These are phyloP conservation scores for Amphimedon queenslandica DNA, from an alignment of 37 sponge, comb jelly and placozoan genomes.

Conservation along the genomic window DNA sequence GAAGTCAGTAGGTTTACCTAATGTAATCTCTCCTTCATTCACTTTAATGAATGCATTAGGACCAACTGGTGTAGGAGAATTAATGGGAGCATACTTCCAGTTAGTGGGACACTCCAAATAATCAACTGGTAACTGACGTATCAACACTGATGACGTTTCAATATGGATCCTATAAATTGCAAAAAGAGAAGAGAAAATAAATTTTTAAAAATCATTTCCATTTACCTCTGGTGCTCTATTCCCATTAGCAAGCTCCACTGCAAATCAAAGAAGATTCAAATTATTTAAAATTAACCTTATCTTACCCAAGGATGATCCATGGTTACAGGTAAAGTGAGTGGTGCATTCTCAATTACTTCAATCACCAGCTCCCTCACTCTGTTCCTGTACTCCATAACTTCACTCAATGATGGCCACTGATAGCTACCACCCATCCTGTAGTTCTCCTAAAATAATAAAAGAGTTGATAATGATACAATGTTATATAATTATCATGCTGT, in stretches of 20 bases:
- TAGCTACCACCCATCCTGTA: conserved; percentile 69
- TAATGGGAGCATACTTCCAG: conserved; percentile 72
- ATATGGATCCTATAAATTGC: conserved; percentile 47
- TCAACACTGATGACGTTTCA: conserved; percentile 66
- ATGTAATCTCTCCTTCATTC: conserved; percentile 34
- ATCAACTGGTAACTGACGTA: conserved; percentile 67
- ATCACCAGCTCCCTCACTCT: conserved; percentile 40
- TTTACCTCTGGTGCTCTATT: conserved; percentile 70
- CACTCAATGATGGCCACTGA: conserved; percentile 57
- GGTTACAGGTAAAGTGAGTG: conserved; percentile 57
- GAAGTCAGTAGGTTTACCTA: conserved; percentile 81
- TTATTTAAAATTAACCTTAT: background rate
- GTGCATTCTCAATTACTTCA: conserved; percentile 52
- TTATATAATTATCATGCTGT: too few species aligned
- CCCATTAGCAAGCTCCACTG: conserved; percentile 72
- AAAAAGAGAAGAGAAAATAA: background rate
- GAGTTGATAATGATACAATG: background rate
- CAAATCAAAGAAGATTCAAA: background rate
- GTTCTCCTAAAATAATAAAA: conserved; percentile 48
- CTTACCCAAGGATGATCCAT: conserved; percentile 67
- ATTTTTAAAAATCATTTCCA: background rate
- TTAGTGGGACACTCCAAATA: conserved; percentile 33
- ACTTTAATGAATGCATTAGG: conserved; percentile 65
- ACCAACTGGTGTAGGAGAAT: conserved; percentile 43
- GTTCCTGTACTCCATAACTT: conserved; percentile 52